Conservation (phyloP, 2,113 vertebrate species). For the Montifringilla adamsi region DNA sequence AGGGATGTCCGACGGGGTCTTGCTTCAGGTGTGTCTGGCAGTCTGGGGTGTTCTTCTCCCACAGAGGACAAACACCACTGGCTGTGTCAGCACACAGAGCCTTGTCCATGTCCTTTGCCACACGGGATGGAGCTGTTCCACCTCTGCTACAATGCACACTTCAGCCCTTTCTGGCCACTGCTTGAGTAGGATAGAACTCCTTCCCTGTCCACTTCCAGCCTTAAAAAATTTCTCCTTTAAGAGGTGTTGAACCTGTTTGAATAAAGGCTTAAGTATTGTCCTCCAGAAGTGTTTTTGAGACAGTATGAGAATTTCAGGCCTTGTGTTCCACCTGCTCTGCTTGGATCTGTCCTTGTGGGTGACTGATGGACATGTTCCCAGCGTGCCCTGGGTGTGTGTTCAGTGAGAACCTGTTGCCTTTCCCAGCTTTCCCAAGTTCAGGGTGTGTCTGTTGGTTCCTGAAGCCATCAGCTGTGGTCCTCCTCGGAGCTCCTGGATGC, state of each 20-base stretch:
- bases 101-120: neutral
- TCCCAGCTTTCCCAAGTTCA: neutral
- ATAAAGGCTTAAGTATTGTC: neutral
- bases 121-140: fast-evolving
- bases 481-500: neutral
- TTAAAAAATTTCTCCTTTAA: neutral
- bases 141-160: neutral
- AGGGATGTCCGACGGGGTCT: fast-evolving
- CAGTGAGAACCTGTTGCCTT: neutral
- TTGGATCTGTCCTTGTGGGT: neutral
- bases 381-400: fast-evolving
- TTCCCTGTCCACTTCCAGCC: neutral
- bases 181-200: neutral
- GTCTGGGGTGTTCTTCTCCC: neutral
- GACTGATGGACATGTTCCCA: fast-evolving
- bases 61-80: no score
- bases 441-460: neutral
- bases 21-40: neutral
- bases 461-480: neutral
- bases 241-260: neutral
- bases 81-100: neutral
- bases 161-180: neutral
- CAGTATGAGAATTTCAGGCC: fast-evolving
- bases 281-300: neutral
- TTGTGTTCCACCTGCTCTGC: neutral